These are phyloP conservation scores for Perizoma affinitatum DNA, from an alignment of 2,888 invertebrate genomes.

Conservation along the genomic window DNA sequence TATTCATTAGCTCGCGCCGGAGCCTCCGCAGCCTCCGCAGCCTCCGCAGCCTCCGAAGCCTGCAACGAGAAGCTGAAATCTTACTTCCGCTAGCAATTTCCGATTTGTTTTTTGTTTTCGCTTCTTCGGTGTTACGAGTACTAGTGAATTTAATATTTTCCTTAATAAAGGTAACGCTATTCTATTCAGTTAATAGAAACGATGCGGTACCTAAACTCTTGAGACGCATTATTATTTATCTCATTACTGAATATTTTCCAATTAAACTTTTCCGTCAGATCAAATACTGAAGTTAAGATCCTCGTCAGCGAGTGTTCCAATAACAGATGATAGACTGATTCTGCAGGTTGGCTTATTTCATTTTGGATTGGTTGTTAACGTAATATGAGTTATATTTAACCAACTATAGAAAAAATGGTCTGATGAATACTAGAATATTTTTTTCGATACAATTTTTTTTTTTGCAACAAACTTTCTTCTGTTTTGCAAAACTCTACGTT, in stretches of 20 bases:
- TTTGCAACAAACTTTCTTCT: too few species aligned
- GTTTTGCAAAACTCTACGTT: too few species aligned
- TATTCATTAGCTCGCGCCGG: slow-evolving; percentile 33
- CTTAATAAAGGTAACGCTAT: too few species aligned
- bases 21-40: slow-evolving; percentile 13
- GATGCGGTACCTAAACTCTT: too few species aligned
- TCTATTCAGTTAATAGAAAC: too few species aligned
- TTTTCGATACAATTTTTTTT: too few species aligned
- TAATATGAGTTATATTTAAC: too few species aligned
- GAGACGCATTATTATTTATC: neutral
- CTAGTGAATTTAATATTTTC: too few species aligned
- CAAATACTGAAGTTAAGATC: neutral
- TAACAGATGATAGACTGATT: neutral
- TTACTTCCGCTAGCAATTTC: slow-evolving; percentile 29
- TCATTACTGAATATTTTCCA: slow-evolving; percentile 1
- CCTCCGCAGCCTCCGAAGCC: slow-evolving; percentile 15
- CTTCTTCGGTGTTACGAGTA: neutral
- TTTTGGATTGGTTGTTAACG: neutral
- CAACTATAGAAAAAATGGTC: too few species aligned
- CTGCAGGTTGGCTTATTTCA: neutral
- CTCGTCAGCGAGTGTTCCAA: slow-evolving; percentile 5
- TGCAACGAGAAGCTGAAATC: slow-evolving; percentile 25
- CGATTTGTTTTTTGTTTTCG: slow-evolving; percentile 21
- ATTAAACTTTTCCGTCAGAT: neutral
- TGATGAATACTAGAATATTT: too few species aligned